Percentiles rank a stretch among this genome's conserved stretches.
Conservation (phyloP, 2,888 invertebrate species). For the Amphipoea oculea region DNA sequence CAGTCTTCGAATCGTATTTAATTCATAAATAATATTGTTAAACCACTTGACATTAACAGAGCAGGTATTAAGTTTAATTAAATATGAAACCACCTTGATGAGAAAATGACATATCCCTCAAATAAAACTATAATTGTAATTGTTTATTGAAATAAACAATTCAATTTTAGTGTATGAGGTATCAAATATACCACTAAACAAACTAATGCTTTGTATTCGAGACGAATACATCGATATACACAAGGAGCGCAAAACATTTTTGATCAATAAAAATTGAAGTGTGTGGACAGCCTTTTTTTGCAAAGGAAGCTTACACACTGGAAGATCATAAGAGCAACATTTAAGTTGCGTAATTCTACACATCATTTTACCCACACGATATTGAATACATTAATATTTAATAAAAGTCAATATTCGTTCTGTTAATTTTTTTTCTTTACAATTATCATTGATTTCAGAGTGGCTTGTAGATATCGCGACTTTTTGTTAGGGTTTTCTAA, state of each 20-base stretch:
- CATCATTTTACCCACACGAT: neutral
- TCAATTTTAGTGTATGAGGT: neutral
- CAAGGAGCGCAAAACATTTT: neutral
- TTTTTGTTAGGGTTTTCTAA: constrained; percentile 17
- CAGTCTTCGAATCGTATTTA: neutral
- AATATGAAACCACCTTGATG: neutral
- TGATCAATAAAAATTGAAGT: neutral
- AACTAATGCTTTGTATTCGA: neutral
- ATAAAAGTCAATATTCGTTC: neutral
- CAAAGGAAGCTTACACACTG: neutral
- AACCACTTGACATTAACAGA: neutral
- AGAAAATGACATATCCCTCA: neutral
- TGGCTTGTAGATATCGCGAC: neutral
- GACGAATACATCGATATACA: neutral
- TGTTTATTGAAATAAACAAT: too few relatives aligned
- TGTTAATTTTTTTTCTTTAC: neutral
- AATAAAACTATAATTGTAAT: neutral
- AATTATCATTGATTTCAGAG: neutral
- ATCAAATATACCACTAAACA: neutral
- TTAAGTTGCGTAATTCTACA: constrained; percentile 4
- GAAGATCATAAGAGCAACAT: constrained; percentile 19
- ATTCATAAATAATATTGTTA: neutral
- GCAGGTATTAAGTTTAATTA: neutral
- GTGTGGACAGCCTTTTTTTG: neutral
- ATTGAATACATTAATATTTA: neutral